Evolutionary conservation across 1,140 invertebrate species (phyloP).

Genomic region (Nephotettix cincticeps): DNA sequence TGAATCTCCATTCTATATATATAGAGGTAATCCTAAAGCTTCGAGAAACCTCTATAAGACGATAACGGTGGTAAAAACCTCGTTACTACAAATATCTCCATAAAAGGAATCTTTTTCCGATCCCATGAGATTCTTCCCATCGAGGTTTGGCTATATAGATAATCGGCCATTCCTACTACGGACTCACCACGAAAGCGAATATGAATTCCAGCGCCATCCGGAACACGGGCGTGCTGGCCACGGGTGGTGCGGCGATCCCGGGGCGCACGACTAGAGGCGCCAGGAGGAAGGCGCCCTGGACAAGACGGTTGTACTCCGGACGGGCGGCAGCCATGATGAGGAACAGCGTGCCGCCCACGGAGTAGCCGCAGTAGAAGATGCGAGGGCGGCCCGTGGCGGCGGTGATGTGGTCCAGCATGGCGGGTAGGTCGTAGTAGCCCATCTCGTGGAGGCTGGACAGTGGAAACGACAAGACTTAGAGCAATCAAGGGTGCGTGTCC

Average conservation of each 20-base stretch:
- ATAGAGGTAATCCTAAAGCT: too few relatives aligned
- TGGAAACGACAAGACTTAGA: too few relatives aligned
- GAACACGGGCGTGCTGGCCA: not conserved
- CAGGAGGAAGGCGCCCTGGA: constrained; percentile 61
- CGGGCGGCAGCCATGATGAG: constrained; percentile 52
- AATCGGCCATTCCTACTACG: too few relatives aligned
- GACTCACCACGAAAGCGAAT: constrained; percentile 1
- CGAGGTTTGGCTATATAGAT: too few relatives aligned
- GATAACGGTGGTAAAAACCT: too few relatives aligned
- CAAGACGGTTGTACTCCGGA: constrained; percentile 59
- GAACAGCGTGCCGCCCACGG: constrained; percentile 58
- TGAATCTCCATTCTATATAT: too few relatives aligned
- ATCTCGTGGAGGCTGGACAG: constrained; percentile 59
- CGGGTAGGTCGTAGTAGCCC: constrained; percentile 60
- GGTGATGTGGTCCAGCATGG: constrained; percentile 60
- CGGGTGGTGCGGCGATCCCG: not conserved
- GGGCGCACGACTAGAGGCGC: constrained; percentile 67
- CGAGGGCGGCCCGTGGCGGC: constrained; percentile 49
- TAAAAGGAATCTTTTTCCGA: too few relatives aligned
- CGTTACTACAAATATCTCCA: too few relatives aligned
- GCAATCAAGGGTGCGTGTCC: too few relatives aligned
- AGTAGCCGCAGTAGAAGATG: constrained; percentile 58
- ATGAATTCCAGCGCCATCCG: not conserved
- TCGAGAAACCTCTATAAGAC: too few relatives aligned
- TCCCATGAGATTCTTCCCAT: too few relatives aligned